Evolutionary conservation across 2,113 vertebrate species (phyloP).

Genomic region (Zosterops japonicus): DNA sequence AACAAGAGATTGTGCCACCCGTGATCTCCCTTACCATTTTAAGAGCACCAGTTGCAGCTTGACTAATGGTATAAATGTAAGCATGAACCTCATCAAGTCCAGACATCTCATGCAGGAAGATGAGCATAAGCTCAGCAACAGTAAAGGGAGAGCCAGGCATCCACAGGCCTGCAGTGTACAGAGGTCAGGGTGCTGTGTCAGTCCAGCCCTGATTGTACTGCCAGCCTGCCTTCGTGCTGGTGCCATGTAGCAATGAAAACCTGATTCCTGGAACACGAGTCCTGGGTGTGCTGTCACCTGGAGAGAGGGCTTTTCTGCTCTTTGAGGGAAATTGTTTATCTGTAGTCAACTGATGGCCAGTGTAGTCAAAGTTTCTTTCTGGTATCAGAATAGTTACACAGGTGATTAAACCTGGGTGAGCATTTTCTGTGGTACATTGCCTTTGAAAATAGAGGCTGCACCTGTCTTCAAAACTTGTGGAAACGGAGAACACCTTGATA

Average conservation of each 20-base stretch:
- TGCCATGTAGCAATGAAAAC: neutral
- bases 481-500: neutral
- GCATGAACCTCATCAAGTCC: neutral
- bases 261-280: neutral
- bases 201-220: rapidly evolving
- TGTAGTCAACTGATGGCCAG: neutral
- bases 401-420: neutral
- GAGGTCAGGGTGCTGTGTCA: neutral
- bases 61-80: neutral
- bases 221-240: neutral
- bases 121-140: neutral
- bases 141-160: neutral
- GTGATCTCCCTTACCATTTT: neutral
- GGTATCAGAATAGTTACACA: neutral
- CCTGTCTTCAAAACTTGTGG: neutral
- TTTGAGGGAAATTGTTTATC: neutral
- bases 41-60: neutral
- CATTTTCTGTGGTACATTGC: neutral
- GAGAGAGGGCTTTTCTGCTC: neutral
- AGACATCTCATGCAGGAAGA: neutral
- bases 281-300: neutral
- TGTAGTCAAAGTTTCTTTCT: neutral
- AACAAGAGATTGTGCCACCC: neutral
- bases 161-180: neutral
- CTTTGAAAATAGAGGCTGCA: neutral